Base-by-base conservation (phyloP, 2,888 invertebrate species). In the Gerris lacustris region DNA sequence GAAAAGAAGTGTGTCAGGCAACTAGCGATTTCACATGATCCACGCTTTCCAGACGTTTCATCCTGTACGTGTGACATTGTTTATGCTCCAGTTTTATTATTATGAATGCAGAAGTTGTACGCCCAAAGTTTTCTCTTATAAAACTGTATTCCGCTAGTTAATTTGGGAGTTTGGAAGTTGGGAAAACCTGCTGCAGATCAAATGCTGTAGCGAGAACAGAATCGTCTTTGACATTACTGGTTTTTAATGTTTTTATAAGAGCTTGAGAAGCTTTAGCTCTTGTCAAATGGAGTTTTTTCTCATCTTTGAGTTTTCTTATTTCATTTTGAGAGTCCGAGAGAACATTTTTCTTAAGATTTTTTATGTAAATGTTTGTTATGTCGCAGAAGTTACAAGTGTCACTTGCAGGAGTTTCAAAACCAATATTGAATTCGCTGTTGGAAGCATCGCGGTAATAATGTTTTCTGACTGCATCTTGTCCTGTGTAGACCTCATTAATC, bases 341-440 rank as follows among this genome's bases (percentile, higher is more conserved):
- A 62, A 1, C n/a, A 15, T 62, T 62, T 15, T 15, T n/a, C n/a
- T 62, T 62, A n/a, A 62, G 5, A 62, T 11, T n/a, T 62, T 62
- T 62, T 62, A 62, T 62, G 11, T 1, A 62, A 31, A 31, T 31
- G 31, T 31, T 31, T 31, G 62, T 62, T 62, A 2, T 62, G 62
- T 62, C 62, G n/a, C 62, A 62, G 62, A 15, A 62, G 62, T 62
- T 15, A 4, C 62, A 62, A 15, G 62, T 2, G 62, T 62, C 62
- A 62, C 11, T 62, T 62, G 15, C n/a, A n/a, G 62, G 62, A 4
- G n/a, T 1, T 62, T 62, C 15, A 62, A 62, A 62, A 15, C 62
- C 62, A 62, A 62, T 62, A 62, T 62, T 62, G 62, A 62, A 62
- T 11, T 62, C 62, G n/a, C n/a, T 62, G 62, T 62, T 62, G n/a